Percentiles rank a stretch among this genome's conserved stretches.
Conservation (phyloP, 2,797 vertebrate species). For the Parotocinclus haroldoi region DNA sequence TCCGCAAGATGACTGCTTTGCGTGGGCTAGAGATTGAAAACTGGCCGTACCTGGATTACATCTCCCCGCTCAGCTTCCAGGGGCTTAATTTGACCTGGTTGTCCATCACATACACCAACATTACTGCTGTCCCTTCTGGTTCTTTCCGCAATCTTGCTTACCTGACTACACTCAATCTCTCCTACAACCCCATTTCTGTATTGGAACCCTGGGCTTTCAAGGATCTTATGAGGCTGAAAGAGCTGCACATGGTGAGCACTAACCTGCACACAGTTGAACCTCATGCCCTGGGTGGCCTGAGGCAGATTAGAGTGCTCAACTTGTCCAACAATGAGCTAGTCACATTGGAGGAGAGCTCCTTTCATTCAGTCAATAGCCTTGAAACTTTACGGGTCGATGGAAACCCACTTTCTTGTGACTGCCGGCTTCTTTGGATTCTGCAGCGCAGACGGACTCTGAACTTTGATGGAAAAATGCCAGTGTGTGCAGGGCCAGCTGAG, state of each 20-base stretch:
- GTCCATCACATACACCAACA: slow-evolving; percentile 93
- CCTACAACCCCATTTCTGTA: slow-evolving; percentile 88
- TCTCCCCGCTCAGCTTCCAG: slow-evolving; percentile 85
- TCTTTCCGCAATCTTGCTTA: slow-evolving; percentile 88
- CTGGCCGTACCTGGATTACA: slow-evolving; percentile 89
- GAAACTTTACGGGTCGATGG: slow-evolving; percentile 92
- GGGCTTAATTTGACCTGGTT: slow-evolving; percentile 90
- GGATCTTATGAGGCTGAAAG: slow-evolving; percentile 88
- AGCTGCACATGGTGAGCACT: slow-evolving; percentile 90
- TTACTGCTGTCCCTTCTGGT: slow-evolving; percentile 83
- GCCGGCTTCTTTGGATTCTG: slow-evolving; percentile 95
- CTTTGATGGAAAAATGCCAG: slow-evolving; percentile 89
- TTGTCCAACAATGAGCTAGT: slow-evolving; percentile 89
- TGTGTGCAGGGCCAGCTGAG: slow-evolving; percentile 87
- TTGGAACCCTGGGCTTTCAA: slow-evolving; percentile 88
- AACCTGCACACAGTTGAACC: slow-evolving; percentile 83
- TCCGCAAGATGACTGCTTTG: slow-evolving; percentile 82
- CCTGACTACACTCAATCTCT: slow-evolving; percentile 89
- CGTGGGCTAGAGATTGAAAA: slow-evolving; percentile 87
- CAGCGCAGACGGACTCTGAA: slow-evolving; percentile 92
- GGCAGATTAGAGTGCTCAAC: slow-evolving; percentile 93
- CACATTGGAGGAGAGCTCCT: slow-evolving; percentile 89
- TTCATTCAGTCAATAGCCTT: slow-evolving; percentile 94
- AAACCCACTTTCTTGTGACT: slow-evolving; percentile 95
- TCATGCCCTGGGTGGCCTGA: slow-evolving; percentile 84